Evolutionary conservation across 2,797 vertebrate genomes (phyloP).

Genomic region (Parotocinclus haroldoi): DNA sequence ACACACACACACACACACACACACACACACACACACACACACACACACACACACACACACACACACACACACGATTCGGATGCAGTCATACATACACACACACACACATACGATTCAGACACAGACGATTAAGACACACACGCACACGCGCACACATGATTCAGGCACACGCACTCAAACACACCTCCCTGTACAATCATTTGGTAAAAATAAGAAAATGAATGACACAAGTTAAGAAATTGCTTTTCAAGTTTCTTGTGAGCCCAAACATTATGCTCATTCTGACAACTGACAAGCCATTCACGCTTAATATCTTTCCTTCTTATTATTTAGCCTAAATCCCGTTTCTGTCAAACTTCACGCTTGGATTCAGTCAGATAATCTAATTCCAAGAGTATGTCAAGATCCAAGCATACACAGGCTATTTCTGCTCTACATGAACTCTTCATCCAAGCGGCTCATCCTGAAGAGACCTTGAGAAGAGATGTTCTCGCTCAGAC

Average conservation of each 20-base stretch:
- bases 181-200: too few relatives aligned
- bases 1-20: too few relatives aligned
- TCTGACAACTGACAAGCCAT: slow-evolving; percentile 57
- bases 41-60: too few relatives aligned
- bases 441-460: slow-evolving; percentile 14
- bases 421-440: slow-evolving; percentile 18
- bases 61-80: too few relatives aligned
- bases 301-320: slow-evolving; percentile 54
- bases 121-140: too few relatives aligned
- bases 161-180: too few relatives aligned
- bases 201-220: too few relatives aligned
- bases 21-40: too few relatives aligned
- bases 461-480: slow-evolving; percentile 11
- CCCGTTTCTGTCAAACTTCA: slow-evolving; percentile 57
- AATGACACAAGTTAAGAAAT: neutral
- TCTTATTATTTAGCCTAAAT: slow-evolving; percentile 63
- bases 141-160: too few relatives aligned
- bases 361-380: slow-evolving; percentile 63
- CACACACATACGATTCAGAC: too few relatives aligned
- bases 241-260: slow-evolving; percentile 62
- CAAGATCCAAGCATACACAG: slow-evolving; percentile 30
- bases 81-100: too few relatives aligned
- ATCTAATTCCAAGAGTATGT: slow-evolving; percentile 62
- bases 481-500: slow-evolving; percentile 10
- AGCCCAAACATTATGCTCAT: slow-evolving; percentile 57